A percentile compares a stretch with the other conserved stretches of the same genome.
Evolutionary conservation across 2,888 invertebrate species (phyloP).

Genomic region (Lycia hirtaria): DNA sequence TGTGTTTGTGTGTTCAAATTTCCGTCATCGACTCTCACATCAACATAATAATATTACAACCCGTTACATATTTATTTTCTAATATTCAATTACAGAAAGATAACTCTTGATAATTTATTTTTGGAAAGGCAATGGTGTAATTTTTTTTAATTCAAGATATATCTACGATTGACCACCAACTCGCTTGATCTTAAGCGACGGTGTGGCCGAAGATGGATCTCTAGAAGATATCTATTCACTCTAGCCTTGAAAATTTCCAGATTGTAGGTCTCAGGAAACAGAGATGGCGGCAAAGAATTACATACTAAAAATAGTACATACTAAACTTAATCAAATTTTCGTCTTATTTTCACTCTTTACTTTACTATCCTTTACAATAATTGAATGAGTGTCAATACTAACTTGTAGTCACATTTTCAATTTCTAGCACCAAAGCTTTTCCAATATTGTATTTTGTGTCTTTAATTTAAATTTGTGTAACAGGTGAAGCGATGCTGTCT

Average conservation of each 20-base stretch:
- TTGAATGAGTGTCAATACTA: too few species aligned
- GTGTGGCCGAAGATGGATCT: too few species aligned
- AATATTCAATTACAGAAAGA: slow-evolving; percentile 5
- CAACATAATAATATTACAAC: slow-evolving; percentile 33
- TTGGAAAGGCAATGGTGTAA: slow-evolving; percentile 35
- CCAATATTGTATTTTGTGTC: slow-evolving; percentile 6
- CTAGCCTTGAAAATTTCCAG: too few species aligned
- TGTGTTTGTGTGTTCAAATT: slow-evolving; percentile 81
- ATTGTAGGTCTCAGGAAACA: too few species aligned
- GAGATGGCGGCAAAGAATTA: too few species aligned
- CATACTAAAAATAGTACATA: too few species aligned
- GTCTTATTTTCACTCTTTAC: neutral
- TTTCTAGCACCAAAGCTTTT: slow-evolving; percentile 33
- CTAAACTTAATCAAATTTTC: neutral
- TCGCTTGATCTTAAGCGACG: too few species aligned
- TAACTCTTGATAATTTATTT: slow-evolving; percentile 1
- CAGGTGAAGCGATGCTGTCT: slow-evolving; percentile 97
- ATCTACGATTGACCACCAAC: too few species aligned
- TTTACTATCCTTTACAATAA: slow-evolving; percentile 2
- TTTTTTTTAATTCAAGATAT: too few species aligned
- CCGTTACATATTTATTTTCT: slow-evolving; percentile 22
- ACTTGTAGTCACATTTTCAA: slow-evolving; percentile 1
- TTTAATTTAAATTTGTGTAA: slow-evolving; percentile 38
- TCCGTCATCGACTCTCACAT: slow-evolving; percentile 40
- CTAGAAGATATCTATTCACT: too few species aligned